Conservation (phyloP, 2,113 vertebrate species). For the Mionectes macconnelli region DNA sequence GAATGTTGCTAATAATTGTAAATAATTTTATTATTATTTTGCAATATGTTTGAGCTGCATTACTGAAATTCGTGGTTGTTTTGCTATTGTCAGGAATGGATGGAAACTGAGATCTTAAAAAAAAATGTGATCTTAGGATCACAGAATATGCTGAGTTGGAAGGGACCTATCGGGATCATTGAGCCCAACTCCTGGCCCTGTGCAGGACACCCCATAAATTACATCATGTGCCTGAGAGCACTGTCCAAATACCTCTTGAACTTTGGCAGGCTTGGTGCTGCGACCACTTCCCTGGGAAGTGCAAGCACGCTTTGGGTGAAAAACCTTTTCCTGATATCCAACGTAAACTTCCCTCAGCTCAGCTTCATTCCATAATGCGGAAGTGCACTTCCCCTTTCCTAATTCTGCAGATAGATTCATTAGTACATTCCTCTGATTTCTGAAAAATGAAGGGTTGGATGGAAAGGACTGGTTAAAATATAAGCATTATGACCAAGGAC, state of each 20-base stretch:
- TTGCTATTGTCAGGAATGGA: neutral
- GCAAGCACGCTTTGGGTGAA: neutral
- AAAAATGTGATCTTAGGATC: neutral
- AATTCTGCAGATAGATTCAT: neutral
- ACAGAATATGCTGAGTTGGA: neutral
- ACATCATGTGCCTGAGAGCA: neutral
- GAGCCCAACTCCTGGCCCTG: neutral
- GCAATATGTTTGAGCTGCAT: neutral
- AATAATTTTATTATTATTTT: slow-evolving; percentile 38
- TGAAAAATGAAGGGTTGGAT: neutral
- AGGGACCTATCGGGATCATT: neutral
- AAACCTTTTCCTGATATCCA: neutral
- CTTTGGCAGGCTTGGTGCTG: neutral
- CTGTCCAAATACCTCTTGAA: neutral
- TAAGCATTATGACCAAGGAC: neutral
- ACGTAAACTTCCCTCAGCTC: neutral
- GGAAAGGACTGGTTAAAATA: neutral
- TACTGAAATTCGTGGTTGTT: neutral
- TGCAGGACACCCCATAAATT: neutral
- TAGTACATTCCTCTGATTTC: neutral
- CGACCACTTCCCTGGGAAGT: neutral
- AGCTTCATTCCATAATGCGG: neutral
- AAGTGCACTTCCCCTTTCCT: neutral
- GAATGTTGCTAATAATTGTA: slow-evolving; percentile 40
- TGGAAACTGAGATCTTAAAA: neutral